Evolutionary conservation across 2,113 vertebrate genomes (phyloP), one percentile per base, ranked within the genome.

Genomic region (Sylvietta virens): DNA sequence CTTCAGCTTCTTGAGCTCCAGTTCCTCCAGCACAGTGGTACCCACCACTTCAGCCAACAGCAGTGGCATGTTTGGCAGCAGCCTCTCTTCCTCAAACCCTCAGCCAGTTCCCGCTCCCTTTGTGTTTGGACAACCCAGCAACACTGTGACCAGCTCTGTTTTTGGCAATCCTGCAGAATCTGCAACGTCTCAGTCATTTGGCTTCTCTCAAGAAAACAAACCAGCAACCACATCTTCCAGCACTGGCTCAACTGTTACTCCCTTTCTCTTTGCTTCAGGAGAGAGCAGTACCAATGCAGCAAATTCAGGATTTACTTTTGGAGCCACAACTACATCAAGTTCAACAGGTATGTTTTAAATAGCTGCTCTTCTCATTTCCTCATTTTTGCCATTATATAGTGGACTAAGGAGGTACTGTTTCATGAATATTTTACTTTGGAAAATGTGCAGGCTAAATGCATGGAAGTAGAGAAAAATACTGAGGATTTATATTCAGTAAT

Each of bases 151-250:
- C 96, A 97, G 95, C 78, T 97, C 98, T 77, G 96, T 98, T 79
- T 98, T 98, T 76, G 98, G 98, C 61, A 98, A 50, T 70, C 71
- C 97, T 45, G 90, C 97, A 39, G 98, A 98, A 42, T 88, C 98
- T 17, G 96, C 97, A 58, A 74, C 98, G 13, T 96, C 98, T 64
- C 99, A 98, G 81, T 86, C 98, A 6, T 98, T 99, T 70, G 86
- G 98, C 22, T 99, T 99, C 80, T 97, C 99, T 82, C 98, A 98
- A 95, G 99, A 99, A 70, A 98, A 97, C 95, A 98, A 98, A 94
- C 97, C 98, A 89, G 72, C 98, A 13, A 61, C 98, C 30, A 98
- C 89, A 92, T 97, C 47, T 39, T 96, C 98, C 45, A 95, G 97
- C 57, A 88, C 94, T 3, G 82, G 92, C 37, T 76, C 95, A 0